These are phyloP conservation scores for Slavum lentiscoides DNA, from an alignment of 2,888 invertebrate species.

Conservation along the genomic window DNA sequence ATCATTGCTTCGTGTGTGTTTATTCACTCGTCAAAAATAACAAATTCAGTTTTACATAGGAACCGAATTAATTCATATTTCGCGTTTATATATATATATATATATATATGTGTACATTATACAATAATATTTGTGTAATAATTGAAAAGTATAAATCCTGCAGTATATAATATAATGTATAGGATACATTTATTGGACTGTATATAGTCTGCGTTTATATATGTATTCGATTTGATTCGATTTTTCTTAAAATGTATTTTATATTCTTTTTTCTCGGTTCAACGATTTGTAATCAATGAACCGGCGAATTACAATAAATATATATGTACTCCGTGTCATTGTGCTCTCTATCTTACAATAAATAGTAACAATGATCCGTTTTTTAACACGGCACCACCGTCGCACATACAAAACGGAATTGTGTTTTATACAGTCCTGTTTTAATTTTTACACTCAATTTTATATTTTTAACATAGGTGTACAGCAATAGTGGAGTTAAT, in stretches of 20 bases:
- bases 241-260: conserved; percentile 22
- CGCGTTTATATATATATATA: no score
- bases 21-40: no score
- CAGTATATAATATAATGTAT: neutral
- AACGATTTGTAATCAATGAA: conserved; percentile 30
- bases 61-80: no score
- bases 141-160: neutral
- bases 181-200: neutral
- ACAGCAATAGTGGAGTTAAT: neutral
- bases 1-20: no score
- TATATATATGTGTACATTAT: no score
- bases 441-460: neutral
- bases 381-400: neutral
- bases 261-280: conserved; percentile 16
- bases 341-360: neutral
- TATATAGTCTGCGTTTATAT: neutral
- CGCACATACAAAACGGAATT: neutral
- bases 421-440: neutral
- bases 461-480: no score
- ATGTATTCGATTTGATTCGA: conserved; percentile 21
- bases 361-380: conserved; percentile 9
- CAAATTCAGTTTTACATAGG: no score
- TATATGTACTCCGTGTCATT: conserved; percentile 7
- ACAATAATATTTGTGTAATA: neutral
- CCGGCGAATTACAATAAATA: neutral